Percentiles rank a stretch among this genome's conserved stretches.
Conservation (phyloP, 2,797 vertebrate genomes). For the Xiphophorus birchmanni region DNA sequence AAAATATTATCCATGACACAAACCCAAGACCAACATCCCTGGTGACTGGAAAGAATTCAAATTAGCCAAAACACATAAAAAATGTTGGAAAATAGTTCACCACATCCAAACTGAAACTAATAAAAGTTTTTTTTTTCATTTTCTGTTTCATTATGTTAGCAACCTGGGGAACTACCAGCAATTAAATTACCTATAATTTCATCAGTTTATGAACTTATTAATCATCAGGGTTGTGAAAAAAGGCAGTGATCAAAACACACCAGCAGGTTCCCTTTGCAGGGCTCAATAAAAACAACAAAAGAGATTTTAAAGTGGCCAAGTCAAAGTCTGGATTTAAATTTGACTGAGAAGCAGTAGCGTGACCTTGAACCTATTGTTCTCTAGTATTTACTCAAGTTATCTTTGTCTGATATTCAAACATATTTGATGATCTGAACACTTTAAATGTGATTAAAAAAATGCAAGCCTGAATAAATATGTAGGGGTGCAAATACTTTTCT, state of each 20-base stretch:
- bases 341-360: not conserved
- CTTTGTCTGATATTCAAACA: not conserved
- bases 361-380: not conserved
- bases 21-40: not conserved
- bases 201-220: not conserved
- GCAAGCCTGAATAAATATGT: not conserved
- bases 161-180: not conserved
- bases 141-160: not conserved
- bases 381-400: not conserved
- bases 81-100: not conserved
- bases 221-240: not conserved
- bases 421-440: not conserved
- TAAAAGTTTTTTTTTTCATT: not conserved
- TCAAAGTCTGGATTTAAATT: not conserved
- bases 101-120: not conserved
- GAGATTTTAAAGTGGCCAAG: not conserved
- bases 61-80: not conserved
- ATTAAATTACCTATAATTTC: not conserved
- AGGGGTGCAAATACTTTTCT: not conserved
- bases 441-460: not conserved
- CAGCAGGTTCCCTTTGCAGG: not conserved
- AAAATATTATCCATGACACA: not conserved
- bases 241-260: not conserved
- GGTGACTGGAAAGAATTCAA: not conserved
- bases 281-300: not conserved